A percentile compares a stretch with the other conserved stretches of the same genome.
Evolutionary conservation across 1,140 invertebrate genomes (phyloP).

Genomic region (Drosophila serrata): DNA sequence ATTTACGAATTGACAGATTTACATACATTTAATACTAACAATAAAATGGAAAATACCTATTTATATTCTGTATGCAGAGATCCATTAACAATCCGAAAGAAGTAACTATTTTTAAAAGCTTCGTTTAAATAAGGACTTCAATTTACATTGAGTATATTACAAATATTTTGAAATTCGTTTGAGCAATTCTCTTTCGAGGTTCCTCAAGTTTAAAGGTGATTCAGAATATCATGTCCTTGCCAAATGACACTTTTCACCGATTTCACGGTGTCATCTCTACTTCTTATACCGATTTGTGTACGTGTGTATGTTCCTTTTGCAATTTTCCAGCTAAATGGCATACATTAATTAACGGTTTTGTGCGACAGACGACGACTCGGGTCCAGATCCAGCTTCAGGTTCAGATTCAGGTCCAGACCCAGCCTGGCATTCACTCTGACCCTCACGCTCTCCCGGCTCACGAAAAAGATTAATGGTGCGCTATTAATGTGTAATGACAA

Average conservation of each 20-base stretch:
- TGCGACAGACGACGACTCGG: constrained; percentile 65
- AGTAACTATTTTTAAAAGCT: too few relatives aligned
- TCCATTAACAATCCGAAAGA: too few relatives aligned
- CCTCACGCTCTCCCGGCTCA: constrained; percentile 61
- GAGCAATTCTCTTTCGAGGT: background rate
- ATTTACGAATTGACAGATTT: too few relatives aligned
- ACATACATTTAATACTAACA: too few relatives aligned
- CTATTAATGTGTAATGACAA: constrained; percentile 84
- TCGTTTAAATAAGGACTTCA: background rate
- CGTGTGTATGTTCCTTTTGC: constrained; percentile 59
- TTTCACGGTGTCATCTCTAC: constrained; percentile 22
- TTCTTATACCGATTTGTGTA: constrained; percentile 21
- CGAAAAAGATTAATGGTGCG: constrained; percentile 80
- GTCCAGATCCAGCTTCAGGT: constrained; percentile 60
- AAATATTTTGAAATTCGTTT: background rate
- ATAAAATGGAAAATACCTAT: too few relatives aligned
- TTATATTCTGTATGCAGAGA: too few relatives aligned
- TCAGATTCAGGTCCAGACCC: constrained; percentile 50
- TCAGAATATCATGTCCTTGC: background rate
- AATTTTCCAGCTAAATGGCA: constrained; percentile 84
- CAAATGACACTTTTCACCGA: background rate
- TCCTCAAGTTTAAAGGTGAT: background rate
- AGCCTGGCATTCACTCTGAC: constrained; percentile 39
- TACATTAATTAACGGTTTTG: constrained; percentile 81
- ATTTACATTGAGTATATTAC: background rate